phyloP scores from a whole-genome alignment of 2,113 vertebrate species.

The Macheiramphus alcinus region DNA sequence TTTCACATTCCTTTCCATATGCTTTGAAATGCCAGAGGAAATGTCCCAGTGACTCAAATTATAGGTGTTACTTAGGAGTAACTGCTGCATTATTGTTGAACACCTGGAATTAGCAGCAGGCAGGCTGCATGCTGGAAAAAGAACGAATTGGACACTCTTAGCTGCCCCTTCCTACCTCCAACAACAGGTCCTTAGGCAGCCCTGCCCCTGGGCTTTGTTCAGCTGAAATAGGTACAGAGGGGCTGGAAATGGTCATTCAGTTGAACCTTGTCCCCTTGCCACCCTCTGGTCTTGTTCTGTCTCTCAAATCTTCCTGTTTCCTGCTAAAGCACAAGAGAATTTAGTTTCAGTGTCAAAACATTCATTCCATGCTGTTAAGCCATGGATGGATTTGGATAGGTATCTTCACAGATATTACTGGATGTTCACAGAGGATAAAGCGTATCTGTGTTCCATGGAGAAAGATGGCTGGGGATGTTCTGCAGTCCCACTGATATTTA shows the following conservation, averaged over 20 bases:
- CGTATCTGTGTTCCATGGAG: not conserved
- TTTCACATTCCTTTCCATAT: conserved; percentile 35
- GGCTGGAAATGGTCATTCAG: not conserved
- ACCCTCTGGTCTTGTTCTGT: not conserved
- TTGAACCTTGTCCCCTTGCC: not conserved
- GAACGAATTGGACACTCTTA: not conserved
- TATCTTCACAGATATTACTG: not conserved
- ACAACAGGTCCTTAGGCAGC: not conserved
- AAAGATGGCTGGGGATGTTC: not conserved
- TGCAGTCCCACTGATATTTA: not conserved
- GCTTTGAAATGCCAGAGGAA: conserved; percentile 59
- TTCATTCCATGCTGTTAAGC: not conserved
- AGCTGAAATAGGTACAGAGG: not conserved
- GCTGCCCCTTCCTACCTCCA: not conserved
- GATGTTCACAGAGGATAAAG: not conserved
- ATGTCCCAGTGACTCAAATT: conserved; percentile 57
- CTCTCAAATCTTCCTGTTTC: not conserved
- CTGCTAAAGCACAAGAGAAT: not conserved
- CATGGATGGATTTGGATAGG: not conserved
- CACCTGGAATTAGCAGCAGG: conserved; percentile 49
- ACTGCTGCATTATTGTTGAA: conserved; percentile 24
- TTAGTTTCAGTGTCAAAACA: not conserved
- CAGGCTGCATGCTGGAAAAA: not conserved
- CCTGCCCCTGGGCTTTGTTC: not conserved
- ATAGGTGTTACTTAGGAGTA: conserved; percentile 37